These are phyloP conservation scores for Platichthys stellatus DNA, from an alignment of 2,113 vertebrate genomes.

Conservation along the genomic window DNA sequence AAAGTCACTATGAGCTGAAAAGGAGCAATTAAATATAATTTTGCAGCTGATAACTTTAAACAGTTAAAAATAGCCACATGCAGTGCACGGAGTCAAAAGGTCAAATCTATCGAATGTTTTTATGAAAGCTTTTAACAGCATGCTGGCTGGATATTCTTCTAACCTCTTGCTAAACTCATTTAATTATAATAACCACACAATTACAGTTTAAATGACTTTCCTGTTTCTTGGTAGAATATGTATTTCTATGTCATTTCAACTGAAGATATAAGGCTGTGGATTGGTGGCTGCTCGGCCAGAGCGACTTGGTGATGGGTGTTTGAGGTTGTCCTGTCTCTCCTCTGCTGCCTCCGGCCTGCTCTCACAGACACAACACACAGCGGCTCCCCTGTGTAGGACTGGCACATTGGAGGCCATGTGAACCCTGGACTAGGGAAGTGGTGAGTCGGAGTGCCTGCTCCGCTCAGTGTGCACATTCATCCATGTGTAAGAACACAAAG, in stretches of 20 bases:
- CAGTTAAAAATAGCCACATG: neutral
- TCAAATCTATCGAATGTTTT: neutral
- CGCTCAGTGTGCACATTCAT: neutral
- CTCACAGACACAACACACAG: no score
- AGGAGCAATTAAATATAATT: no score
- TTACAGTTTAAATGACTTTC: neutral
- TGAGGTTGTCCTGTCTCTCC: no score
- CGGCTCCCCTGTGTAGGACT: no score
- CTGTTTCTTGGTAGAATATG: neutral
- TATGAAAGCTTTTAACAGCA: neutral
- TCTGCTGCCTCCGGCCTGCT: no score
- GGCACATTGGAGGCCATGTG: no score
- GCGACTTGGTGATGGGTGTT: no score
- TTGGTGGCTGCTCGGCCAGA: no score
- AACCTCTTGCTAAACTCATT: neutral
- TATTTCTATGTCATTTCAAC: no score
- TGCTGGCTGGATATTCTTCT: neutral
- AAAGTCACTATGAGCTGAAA: conserved; percentile 1
- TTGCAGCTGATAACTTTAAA: neutral
- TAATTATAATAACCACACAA: neutral
- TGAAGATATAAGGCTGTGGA: no score
- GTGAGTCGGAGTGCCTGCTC: conserved; percentile 6
- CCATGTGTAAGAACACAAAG: neutral
- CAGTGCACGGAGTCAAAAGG: neutral
- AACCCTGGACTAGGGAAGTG: neutral